phyloP scores from a whole-genome alignment of 53 echinoderm and acorn worm species.

The Antedon mediterranea region DNA sequence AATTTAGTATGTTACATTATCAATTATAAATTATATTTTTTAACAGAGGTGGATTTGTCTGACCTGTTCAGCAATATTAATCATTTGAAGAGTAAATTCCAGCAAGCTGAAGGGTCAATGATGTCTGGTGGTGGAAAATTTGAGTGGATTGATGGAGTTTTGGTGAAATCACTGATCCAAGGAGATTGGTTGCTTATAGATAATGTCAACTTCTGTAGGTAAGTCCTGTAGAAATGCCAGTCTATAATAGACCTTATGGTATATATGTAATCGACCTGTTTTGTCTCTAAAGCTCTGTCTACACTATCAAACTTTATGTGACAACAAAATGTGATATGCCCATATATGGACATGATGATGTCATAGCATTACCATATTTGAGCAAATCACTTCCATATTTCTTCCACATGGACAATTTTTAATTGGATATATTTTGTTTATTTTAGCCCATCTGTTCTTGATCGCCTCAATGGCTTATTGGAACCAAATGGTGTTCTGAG shows the following conservation, averaged over 20 bases:
- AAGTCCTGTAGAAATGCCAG: too few species aligned
- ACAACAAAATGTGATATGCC: too few species aligned
- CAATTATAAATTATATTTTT: neutral
- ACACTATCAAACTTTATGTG: too few species aligned
- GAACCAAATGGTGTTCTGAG: constrained; percentile 75
- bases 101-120: constrained; percentile 18
- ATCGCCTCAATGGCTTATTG: constrained; percentile 76
- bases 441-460: constrained; percentile 94
- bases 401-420: too few species aligned
- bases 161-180: constrained; percentile 66
- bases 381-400: too few species aligned
- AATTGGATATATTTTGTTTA: too few species aligned
- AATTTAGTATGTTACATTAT: too few species aligned
- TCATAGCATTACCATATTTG: too few species aligned
- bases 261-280: too few species aligned
- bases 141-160: constrained; percentile 95
- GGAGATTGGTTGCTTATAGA: constrained; percentile 96
- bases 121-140: constrained; percentile 72
- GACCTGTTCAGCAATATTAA: neutral
- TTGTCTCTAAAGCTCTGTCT: too few species aligned
- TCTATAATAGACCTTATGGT: too few species aligned
- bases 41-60: neutral
- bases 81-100: constrained; percentile 20
- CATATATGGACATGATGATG: too few species aligned
- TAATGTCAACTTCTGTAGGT: constrained; percentile 99